A percentile compares a stretch with the other conserved stretches of the same genome.
Conservation (phyloP, 1,140 invertebrate genomes). For the Ceratoteleas bidentatus region DNA sequence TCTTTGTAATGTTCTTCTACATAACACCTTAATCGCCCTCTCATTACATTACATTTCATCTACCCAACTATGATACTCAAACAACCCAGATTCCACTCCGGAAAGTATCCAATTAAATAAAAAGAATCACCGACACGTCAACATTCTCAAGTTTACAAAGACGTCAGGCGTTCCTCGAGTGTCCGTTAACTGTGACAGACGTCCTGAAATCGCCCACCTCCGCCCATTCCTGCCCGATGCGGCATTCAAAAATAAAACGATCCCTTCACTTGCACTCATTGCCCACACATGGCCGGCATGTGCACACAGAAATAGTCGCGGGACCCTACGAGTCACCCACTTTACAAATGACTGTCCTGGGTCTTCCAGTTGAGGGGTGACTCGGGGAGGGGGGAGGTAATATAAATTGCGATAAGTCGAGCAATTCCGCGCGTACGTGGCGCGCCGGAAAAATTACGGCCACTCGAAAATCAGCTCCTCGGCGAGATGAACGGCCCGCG, state of each 20-base stretch:
- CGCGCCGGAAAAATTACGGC: conserved; percentile 40
- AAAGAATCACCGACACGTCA: neutral
- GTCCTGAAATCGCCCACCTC: conserved; percentile 25
- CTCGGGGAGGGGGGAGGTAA: conserved; percentile 28
- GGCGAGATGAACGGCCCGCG: no score
- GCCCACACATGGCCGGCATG: conserved; percentile 46
- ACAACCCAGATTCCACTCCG: no score
- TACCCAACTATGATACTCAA: no score
- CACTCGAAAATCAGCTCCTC: conserved; percentile 30
- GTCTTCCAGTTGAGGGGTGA: no score
- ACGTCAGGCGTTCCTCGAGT: conserved; percentile 22
- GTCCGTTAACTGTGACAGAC: conserved; percentile 39
- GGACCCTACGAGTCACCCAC: no score
- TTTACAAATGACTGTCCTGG: conserved; percentile 47
- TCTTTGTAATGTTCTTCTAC: no score
- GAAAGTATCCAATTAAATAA: neutral
- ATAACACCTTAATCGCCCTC: no score
- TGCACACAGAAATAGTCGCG: conserved; percentile 56
- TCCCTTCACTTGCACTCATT: conserved; percentile 44
- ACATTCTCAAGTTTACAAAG: conserved; percentile 12
- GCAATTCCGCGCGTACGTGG: conserved; percentile 36
- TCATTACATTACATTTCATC: no score
- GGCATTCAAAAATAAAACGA: conserved; percentile 42
- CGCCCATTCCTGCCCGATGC: conserved; percentile 7
- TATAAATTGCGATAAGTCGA: conserved; percentile 55